These are phyloP conservation scores for Cataglyphis livida DNA, from an alignment of 2,888 invertebrate species.

Conservation along the genomic window DNA sequence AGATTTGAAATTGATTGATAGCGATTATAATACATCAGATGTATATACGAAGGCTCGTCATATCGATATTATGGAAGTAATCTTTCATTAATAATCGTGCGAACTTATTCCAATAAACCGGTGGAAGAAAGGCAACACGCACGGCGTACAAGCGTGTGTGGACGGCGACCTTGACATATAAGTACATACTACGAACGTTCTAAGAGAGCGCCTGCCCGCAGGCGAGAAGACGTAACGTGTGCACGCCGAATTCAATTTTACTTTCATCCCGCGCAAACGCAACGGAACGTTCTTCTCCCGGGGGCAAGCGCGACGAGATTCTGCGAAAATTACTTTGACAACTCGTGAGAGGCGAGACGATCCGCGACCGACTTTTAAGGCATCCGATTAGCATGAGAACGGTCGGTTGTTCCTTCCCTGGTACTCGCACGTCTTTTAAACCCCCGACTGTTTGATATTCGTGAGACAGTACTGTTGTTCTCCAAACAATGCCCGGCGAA, in stretches of 20 bases:
- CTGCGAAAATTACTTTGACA: slow-evolving; percentile 47
- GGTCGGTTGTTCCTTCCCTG: too few relatives aligned
- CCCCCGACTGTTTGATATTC: neutral
- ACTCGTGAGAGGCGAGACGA: slow-evolving; percentile 27
- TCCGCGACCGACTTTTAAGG: slow-evolving; percentile 40
- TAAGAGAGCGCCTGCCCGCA: slow-evolving; percentile 71
- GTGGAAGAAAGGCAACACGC: neutral
- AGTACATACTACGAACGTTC: slow-evolving; percentile 70
- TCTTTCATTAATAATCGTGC: slow-evolving; percentile 49
- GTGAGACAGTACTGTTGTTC: slow-evolving; percentile 6
- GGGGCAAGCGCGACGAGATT: neutral
- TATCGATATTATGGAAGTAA: neutral
- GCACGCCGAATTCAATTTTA: slow-evolving; percentile 78
- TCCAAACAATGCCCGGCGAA: neutral
- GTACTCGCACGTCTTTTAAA: neutral
- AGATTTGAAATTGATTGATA: neutral
- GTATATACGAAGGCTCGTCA: neutral
- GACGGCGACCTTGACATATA: slow-evolving; percentile 81
- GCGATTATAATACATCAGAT: neutral
- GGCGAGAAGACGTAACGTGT: slow-evolving; percentile 72
- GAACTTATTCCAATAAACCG: slow-evolving; percentile 58
- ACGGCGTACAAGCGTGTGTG: slow-evolving; percentile 8
- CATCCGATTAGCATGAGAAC: slow-evolving; percentile 26
- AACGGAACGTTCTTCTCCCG: slow-evolving; percentile 4
- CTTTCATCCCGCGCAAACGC: slow-evolving; percentile 71